These are phyloP conservation scores for Pristionchus maxplancki DNA, from an alignment of 2,888 invertebrate species.

Conservation along the genomic window DNA sequence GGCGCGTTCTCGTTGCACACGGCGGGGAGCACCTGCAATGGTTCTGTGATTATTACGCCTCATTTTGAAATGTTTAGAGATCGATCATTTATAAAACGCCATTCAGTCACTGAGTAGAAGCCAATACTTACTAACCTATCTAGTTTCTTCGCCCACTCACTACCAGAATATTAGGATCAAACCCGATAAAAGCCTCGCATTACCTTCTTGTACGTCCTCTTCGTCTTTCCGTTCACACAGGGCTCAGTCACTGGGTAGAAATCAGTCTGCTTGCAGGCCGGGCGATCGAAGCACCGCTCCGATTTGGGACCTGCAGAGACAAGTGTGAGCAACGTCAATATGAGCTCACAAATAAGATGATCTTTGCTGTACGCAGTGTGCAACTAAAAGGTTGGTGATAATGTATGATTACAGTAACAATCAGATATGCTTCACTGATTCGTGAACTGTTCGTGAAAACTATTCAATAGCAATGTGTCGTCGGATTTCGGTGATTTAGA, in stretches of 20 bases:
- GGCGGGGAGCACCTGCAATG: constrained; percentile 79
- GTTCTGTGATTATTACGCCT: too few relatives aligned
- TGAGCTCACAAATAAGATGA: too few relatives aligned
- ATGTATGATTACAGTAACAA: neutral
- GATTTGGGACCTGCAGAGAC: constrained; percentile 79
- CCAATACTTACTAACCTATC: neutral
- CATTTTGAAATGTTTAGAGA: too few relatives aligned
- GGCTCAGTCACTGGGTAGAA: constrained; percentile 80
- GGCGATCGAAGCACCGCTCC: constrained; percentile 79
- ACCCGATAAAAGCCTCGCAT: neutral
- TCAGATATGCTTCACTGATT: neutral
- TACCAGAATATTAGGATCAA: too few relatives aligned
- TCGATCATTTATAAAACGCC: too few relatives aligned
- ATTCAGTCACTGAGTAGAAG: neutral
- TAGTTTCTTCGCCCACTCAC: neutral
- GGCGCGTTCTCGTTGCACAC: constrained; percentile 80
- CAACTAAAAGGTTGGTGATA: neutral
- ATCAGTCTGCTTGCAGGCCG: constrained; percentile 80
- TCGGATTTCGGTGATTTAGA: neutral
- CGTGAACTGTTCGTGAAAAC: neutral
- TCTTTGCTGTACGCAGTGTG: constrained; percentile 14
- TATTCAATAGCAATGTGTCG: neutral
- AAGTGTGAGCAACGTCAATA: neutral
- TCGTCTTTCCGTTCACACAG: constrained; percentile 77
- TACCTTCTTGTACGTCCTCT: constrained; percentile 80